phyloP scores from a whole-genome alignment of 2,888 invertebrate species.

The Chalcis sispes region DNA sequence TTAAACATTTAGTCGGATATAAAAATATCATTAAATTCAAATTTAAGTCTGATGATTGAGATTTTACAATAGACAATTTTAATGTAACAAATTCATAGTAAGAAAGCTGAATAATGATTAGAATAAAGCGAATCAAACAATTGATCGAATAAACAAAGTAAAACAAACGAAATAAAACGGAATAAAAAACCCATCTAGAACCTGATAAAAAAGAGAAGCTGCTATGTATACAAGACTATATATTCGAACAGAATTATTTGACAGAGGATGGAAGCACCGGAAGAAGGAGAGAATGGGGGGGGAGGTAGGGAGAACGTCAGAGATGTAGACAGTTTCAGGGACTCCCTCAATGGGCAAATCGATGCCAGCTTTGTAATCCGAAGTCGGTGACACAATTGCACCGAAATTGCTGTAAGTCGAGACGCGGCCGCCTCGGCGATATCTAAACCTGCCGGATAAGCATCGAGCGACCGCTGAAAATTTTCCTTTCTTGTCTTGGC shows the following conservation, averaged over 20 bases:
- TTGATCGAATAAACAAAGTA: background rate
- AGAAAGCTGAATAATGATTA: background rate
- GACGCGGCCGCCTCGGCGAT: background rate
- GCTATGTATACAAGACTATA: too few species aligned
- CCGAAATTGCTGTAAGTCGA: constrained; percentile 41
- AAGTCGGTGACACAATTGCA: constrained; percentile 39
- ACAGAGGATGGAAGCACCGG: too few species aligned
- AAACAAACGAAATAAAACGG: background rate
- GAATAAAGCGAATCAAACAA: background rate
- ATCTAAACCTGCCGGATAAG: constrained; percentile 10
- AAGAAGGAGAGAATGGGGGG: too few species aligned
- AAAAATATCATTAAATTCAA: too few species aligned
- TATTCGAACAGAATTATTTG: background rate
- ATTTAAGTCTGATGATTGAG: too few species aligned
- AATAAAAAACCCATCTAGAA: background rate
- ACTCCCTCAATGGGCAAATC: constrained; percentile 5
- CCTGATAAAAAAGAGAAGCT: background rate
- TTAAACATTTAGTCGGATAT: too few species aligned
- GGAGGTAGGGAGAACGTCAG: background rate
- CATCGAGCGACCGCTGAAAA: constrained; percentile 8
- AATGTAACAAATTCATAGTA: too few species aligned
- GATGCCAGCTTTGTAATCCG: constrained; percentile 43
- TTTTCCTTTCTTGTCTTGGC: constrained; percentile 10
- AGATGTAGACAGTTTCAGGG: constrained; percentile 12
- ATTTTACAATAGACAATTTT: too few species aligned